Base-by-base conservation (phyloP, 2,797 vertebrate species). In the Sebastes diaconus region DNA sequence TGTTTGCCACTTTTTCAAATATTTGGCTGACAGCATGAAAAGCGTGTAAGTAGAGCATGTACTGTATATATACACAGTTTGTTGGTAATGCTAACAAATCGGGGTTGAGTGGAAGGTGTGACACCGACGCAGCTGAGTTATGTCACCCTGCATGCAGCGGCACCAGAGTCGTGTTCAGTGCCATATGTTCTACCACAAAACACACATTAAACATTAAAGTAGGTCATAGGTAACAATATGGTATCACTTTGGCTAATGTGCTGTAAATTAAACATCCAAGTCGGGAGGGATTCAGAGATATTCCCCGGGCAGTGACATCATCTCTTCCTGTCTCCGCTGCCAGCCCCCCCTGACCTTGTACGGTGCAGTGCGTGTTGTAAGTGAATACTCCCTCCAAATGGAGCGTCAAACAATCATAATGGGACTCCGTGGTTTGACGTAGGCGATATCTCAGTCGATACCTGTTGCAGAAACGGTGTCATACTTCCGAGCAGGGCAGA, bases 201-300 rank as follows among this genome's bases (percentile, higher is more conserved):
- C 77, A 82, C 74, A 86, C 61, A 73, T 69, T 68, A 66, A 77
- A 58, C 60, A 68, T 76, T 75, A 42, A 82, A 79, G 60, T 64
- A 79, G 90, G 91, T 94, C 90, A 92, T 77, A 92, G 87, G 83
- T 88, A 90, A 93, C 91, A 93, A 94, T 91, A 73, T 93, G 92
- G 83, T 84, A 89, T 87, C 77, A 85, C 80, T 94, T 93, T 91
- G 74, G 68, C 65, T 88, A 93, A 90, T 92, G 63, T 84, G 87
- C 82, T 88, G 72, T 79, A 90, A 87, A 92, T 92, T 89, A 94
- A 93, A 92, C 86, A 90, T 92, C 83, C 75, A 88, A 90, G 72
- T 90, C 71, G 54, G 32, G 86, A 77, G 83, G 90, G 90, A 89
- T 90, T 91, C 78, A 74, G 80, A 84, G 72, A 93, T 90, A 90